Conservation (phyloP, 2,888 invertebrate species). For the Abrostola tripartita region DNA sequence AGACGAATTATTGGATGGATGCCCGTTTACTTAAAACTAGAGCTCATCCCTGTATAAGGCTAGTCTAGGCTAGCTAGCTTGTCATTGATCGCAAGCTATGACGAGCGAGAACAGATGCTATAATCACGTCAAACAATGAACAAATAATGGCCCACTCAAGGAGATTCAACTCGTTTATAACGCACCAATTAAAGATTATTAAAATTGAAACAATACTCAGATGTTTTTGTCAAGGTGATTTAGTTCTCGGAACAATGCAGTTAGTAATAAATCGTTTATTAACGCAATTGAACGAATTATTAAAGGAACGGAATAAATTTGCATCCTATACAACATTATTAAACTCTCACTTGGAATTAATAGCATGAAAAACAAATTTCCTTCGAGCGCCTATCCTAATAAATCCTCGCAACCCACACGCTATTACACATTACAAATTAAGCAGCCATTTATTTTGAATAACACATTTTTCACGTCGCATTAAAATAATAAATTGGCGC, state of each 20-base stretch:
- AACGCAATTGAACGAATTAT: not conserved
- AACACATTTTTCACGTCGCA: conserved; percentile 19
- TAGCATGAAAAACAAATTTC: conserved; percentile 45
- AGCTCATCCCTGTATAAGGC: not conserved
- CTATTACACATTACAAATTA: conserved; percentile 39
- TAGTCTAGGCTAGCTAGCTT: conserved; percentile 5
- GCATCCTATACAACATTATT: conserved; percentile 26
- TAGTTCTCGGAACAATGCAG: conserved; percentile 8
- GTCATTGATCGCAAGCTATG: conserved; percentile 27
- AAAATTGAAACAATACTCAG: conserved; percentile 20
- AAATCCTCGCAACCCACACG: conserved; percentile 49
- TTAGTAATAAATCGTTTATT: not conserved
- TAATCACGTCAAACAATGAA: conserved; percentile 42
- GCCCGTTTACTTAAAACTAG: not conserved
- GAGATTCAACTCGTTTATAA: conserved; percentile 20
- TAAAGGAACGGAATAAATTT: conserved; percentile 13
- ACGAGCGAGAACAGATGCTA: conserved; percentile 21
- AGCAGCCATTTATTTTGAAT: conserved; percentile 4
- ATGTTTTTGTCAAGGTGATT: conserved; percentile 13
- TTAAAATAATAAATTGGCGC: conserved; percentile 4
- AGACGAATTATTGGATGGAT: not conserved
- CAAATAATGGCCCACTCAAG: conserved; percentile 27
- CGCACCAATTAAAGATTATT: conserved; percentile 25
- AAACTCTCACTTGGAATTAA: conserved; percentile 45
- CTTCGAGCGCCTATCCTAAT: conserved; percentile 42